These are phyloP conservation scores for Zaprionus camerounensis DNA, from an alignment of 1,140 invertebrate genomes.

Conservation along the genomic window DNA sequence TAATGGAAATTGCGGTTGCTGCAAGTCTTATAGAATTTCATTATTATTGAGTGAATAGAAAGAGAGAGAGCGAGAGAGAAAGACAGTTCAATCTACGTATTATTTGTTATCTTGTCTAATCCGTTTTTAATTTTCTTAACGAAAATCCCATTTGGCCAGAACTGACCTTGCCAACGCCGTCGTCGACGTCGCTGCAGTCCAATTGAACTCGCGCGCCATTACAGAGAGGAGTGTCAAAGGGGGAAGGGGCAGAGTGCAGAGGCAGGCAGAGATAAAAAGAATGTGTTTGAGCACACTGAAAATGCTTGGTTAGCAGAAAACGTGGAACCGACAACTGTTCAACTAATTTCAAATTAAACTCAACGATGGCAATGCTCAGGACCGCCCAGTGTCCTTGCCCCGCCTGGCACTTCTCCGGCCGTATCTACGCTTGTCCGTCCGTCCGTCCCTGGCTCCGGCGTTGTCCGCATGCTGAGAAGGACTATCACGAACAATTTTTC, in stretches of 20 bases:
- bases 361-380: slow-evolving; percentile 54
- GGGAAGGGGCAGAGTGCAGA: not conserved
- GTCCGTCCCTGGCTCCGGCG: not conserved
- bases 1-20: slow-evolving; percentile 26
- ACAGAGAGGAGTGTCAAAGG: not conserved
- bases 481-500: slow-evolving; percentile 75
- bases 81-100: not conserved
- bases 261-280: not conserved
- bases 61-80: not conserved
- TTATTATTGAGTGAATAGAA: not conserved
- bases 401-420: too few species aligned
- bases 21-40: not conserved
- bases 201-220: slow-evolving; percentile 48
- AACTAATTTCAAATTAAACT: slow-evolving; percentile 76
- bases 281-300: slow-evolving; percentile 47
- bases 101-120: slow-evolving; percentile 13
- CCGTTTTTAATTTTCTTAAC: slow-evolving; percentile 34
- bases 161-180: slow-evolving; percentile 29
- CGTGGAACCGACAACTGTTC: slow-evolving; percentile 59
- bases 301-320: slow-evolving; percentile 64
- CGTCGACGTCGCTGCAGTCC: slow-evolving; percentile 5
- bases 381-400: slow-evolving; percentile 19
- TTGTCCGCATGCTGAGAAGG: slow-evolving; percentile 35
- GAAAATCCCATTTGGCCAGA: slow-evolving; percentile 1
- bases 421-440: not conserved